A percentile compares a stretch with the other conserved stretches of the same genome.
Conservation (phyloP, 1,140 invertebrate species). For the Anagrus nilaparvatae region DNA sequence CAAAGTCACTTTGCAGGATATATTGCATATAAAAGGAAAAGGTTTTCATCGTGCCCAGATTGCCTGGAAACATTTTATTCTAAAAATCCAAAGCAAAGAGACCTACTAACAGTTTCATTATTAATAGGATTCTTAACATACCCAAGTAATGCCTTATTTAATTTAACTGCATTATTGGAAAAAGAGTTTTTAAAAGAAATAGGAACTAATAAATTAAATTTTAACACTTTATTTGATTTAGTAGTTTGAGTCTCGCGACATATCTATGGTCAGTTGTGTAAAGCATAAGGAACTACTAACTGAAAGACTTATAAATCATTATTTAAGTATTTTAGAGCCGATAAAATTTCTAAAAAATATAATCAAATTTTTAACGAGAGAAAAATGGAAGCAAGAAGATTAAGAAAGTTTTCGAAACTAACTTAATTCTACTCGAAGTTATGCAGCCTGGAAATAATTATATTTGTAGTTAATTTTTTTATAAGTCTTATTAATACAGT, state of each 20-base stretch:
- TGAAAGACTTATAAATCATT: background rate
- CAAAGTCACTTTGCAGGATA: slow-evolving; percentile 8
- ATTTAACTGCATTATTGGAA: background rate
- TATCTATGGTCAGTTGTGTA: background rate
- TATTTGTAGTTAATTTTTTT: too few species aligned
- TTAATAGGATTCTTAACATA: background rate
- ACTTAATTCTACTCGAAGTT: too few species aligned
- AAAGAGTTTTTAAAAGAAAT: background rate
- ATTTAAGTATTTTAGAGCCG: background rate
- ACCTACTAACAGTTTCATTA: background rate
- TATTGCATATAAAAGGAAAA: slow-evolving; percentile 1
- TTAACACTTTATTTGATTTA: background rate
- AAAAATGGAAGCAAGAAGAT: background rate
- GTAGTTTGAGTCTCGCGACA: background rate
- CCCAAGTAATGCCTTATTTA: background rate
- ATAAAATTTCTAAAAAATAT: too few species aligned
- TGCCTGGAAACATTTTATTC: background rate
- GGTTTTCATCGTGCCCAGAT: background rate
- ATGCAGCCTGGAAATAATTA: too few species aligned
- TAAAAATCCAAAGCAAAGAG: background rate
- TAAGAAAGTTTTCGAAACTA: background rate
- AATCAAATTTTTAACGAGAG: too few species aligned
- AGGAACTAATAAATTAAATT: background rate
- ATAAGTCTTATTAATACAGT: too few species aligned
- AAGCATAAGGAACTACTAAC: background rate